These are phyloP conservation scores for Daboia siamensis DNA, from an alignment of 2,113 vertebrate genomes.

Conservation along the genomic window DNA sequence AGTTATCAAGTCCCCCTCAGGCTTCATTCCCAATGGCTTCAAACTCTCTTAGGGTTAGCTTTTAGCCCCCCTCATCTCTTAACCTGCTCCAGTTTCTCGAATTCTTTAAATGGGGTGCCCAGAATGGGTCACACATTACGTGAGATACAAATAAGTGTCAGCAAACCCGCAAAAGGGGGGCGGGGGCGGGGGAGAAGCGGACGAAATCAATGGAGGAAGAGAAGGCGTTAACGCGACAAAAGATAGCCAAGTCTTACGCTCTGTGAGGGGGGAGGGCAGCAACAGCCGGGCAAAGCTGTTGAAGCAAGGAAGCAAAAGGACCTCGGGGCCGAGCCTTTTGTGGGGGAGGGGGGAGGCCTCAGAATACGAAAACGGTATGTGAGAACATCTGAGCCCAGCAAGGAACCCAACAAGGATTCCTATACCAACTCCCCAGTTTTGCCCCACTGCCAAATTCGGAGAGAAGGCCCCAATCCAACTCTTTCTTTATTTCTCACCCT, in stretches of 20 bases:
- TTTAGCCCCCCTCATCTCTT: not conserved
- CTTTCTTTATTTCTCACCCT: slow-evolving; percentile 35
- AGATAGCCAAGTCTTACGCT: not conserved
- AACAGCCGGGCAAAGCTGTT: not conserved
- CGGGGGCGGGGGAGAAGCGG: not conserved
- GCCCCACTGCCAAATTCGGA: not conserved
- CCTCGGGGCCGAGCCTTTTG: not conserved
- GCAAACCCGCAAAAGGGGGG: not conserved
- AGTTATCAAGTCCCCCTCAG: not conserved
- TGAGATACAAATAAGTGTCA: not conserved
- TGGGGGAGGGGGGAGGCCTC: not conserved
- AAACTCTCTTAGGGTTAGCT: not conserved
- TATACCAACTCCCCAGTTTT: not conserved
- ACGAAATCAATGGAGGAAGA: not conserved
- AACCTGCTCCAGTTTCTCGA: not conserved
- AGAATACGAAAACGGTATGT: not conserved
- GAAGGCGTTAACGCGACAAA: not conserved
- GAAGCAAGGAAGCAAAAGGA: not conserved
- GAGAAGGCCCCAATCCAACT: not conserved
- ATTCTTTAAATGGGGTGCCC: not conserved
- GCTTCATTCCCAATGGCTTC: not conserved
- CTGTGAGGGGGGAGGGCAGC: not conserved
- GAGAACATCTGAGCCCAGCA: not conserved
- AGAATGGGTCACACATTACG: not conserved
- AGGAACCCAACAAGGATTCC: not conserved